Base-by-base conservation (phyloP, 2,888 invertebrate genomes). In the Leptopilina myrica region DNA sequence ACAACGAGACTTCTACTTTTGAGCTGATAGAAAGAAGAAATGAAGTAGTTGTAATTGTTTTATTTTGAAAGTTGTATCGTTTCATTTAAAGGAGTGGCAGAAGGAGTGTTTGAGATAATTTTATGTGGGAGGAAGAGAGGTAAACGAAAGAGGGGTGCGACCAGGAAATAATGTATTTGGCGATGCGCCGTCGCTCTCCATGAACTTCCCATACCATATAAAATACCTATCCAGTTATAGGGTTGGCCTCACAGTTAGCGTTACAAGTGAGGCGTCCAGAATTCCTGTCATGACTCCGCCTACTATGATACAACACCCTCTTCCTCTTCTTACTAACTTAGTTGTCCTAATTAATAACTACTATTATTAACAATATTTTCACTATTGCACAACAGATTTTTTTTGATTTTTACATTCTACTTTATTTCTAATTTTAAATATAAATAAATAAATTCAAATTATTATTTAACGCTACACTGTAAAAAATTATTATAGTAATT, bases 301-400 rank as follows among this genome's bases (percentile, higher is more conserved):
- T 86, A 89, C 87, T 84, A 78, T 86, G 87, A 87, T 88, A 88
- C 88, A 88, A 87, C 84, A 86, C 85, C 86, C 86, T 73, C 85
- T 73, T 84, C 86, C 85, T 86, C 86, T 73, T 83, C 66, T 62
- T 49, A n/a, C n/a, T n/a, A n/a, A 69, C 79, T 79, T 79, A 78
- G 79, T 40, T 73, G 33, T 15, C 56, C 56, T 73, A 53, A 73
- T 73, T 73, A 73, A 33, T 33, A 33, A 33, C 33, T 33, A 33
- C 33, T 33, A 33, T 73, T 49, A 49, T 49, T 46, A 46, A 46
- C 33, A 33, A 2, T 33, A 2, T 33, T 46, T 8, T 46, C 46
- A 46, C 8, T 33, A 33, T 3, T 33, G 3, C 56, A 56, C 33
- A 56, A 53, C 56, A 9, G 56, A 9, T 56, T 56, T 73, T 56